A percentile compares a stretch with the other conserved stretches of the same genome.
Evolutionary conservation across 2,888 invertebrate genomes (phyloP).

Genomic region (Pyrrhia umbra): DNA sequence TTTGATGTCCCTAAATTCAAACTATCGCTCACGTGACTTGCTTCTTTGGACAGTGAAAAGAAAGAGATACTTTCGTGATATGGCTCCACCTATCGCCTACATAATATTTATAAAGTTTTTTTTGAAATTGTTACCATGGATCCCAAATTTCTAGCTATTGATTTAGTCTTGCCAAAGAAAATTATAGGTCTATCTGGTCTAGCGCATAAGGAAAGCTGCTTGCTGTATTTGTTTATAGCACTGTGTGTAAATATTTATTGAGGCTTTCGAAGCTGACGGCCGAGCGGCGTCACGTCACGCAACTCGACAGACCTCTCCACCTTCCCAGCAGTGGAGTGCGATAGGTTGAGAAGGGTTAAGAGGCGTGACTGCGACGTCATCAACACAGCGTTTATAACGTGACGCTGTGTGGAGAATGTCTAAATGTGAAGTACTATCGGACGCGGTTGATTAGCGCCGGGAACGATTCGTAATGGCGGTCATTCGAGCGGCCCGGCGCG

Average conservation of each 20-base stretch:
- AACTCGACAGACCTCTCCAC: background rate
- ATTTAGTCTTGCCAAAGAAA: too few relatives aligned
- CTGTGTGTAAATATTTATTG: background rate
- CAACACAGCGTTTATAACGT: background rate
- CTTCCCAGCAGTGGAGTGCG: background rate
- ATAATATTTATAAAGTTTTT: background rate
- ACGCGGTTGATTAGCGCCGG: conserved; percentile 5
- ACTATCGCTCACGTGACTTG: conserved; percentile 46
- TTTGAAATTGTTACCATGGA: background rate
- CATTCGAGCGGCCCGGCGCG: background rate
- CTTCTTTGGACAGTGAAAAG: conserved; percentile 5
- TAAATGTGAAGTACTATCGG: conserved; percentile 14
- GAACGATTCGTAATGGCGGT: conserved; percentile 1
- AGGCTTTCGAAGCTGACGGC: background rate
- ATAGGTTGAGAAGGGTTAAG: background rate
- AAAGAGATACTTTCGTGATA: too few relatives aligned
- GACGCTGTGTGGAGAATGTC: conserved; percentile 24
- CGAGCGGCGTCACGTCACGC: background rate
- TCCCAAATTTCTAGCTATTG: too few relatives aligned
- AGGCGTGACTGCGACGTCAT: conserved; percentile 6
- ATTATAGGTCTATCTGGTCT: too few relatives aligned
- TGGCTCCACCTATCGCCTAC: too few relatives aligned
- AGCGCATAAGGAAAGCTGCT: too few relatives aligned
- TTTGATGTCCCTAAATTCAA: conserved; percentile 8
- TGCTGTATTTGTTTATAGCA: background rate